A percentile compares a stretch with the other conserved stretches of the same genome.
phyloP scores from a whole-genome alignment of 2,888 invertebrate genomes.

The Tachina grossa region DNA sequence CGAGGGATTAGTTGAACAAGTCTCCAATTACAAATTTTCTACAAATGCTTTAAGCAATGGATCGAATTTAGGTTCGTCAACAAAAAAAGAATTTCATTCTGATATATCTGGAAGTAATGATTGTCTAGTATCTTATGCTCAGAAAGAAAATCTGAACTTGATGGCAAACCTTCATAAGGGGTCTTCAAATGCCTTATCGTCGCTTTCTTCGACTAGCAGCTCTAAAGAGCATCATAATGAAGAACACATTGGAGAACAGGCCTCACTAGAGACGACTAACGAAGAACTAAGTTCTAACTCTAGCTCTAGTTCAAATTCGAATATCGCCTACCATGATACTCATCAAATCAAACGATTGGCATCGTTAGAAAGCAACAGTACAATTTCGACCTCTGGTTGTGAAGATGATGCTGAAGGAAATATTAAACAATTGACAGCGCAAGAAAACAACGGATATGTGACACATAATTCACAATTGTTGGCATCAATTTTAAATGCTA shows the following conservation, averaged over 20 bases:
- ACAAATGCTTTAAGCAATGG: conserved; percentile 64
- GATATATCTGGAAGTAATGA: conserved; percentile 73
- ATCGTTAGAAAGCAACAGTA: conserved; percentile 36
- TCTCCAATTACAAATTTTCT: conserved; percentile 69
- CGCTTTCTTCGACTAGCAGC: conserved; percentile 48
- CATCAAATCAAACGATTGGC: conserved; percentile 48
- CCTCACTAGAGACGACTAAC: conserved; percentile 64
- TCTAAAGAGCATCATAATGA: conserved; percentile 50
- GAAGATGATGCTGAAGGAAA: conserved; percentile 4
- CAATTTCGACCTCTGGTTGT: conserved; percentile 5
- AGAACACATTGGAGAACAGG: conserved; percentile 51
- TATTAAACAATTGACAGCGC: not conserved
- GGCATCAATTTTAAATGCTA: conserved; percentile 52
- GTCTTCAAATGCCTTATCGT: conserved; percentile 52
- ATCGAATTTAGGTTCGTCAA: conserved; percentile 58
- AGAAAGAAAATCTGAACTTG: conserved; percentile 73
- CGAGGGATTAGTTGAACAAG: conserved; percentile 75
- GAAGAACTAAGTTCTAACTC: conserved; percentile 64
- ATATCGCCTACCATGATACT: conserved; percentile 45
- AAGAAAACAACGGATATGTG: conserved; percentile 59
- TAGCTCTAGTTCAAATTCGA: conserved; percentile 45
- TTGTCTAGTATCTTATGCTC: conserved; percentile 65
- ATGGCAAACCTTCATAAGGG: conserved; percentile 65
- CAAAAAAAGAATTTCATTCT: conserved; percentile 64
- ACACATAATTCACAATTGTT: conserved; percentile 61